A percentile compares a stretch with the other conserved stretches of the same genome.
Evolutionary conservation across 2,888 invertebrate species (phyloP).

Genomic region (Caenorhabditis macrosperma): DNA sequence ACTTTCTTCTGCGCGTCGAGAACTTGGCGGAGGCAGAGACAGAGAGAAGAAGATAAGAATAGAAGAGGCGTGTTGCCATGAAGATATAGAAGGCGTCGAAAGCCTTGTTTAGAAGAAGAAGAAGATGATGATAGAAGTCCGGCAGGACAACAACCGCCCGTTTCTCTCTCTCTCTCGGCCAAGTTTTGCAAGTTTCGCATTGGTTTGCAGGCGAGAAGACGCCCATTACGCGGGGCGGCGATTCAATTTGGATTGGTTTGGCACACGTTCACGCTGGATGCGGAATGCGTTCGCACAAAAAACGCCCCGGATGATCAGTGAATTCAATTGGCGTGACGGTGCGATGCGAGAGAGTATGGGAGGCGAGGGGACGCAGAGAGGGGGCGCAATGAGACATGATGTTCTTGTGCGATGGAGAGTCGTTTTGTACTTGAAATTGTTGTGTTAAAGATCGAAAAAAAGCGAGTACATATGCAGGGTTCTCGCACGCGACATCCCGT

Average conservation of each 20-base stretch:
- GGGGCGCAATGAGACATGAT: not conserved
- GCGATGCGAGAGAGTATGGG: not conserved
- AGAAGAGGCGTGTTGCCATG: slow-evolving; percentile 29
- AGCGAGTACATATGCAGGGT: not conserved
- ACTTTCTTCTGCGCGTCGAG: slow-evolving; percentile 1
- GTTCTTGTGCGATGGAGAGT: too few relatives aligned
- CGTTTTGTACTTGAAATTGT: too few relatives aligned
- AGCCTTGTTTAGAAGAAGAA: slow-evolving; percentile 35
- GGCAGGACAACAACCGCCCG: slow-evolving; percentile 39
- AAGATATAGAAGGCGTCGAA: slow-evolving; percentile 52
- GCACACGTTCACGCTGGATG: not conserved
- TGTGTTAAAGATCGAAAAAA: not conserved
- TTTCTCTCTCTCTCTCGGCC: not conserved
- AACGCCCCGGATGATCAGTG: too few relatives aligned
- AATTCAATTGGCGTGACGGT: not conserved
- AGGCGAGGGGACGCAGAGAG: not conserved
- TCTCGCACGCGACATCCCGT: not conserved
- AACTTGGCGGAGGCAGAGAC: slow-evolving; percentile 8
- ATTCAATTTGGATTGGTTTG: not conserved
- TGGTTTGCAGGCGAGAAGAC: not conserved
- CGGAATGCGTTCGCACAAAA: too few relatives aligned
- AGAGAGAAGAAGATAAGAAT: slow-evolving; percentile 28
- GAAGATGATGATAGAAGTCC: slow-evolving; percentile 3
- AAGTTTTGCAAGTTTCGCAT: slow-evolving; percentile 25
- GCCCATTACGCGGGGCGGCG: too few relatives aligned